A percentile compares a stretch with the other conserved stretches of the same genome.
These are phyloP conservation scores for Blastobasis adustella DNA, from an alignment of 2,888 invertebrate genomes.

Conservation along the genomic window DNA sequence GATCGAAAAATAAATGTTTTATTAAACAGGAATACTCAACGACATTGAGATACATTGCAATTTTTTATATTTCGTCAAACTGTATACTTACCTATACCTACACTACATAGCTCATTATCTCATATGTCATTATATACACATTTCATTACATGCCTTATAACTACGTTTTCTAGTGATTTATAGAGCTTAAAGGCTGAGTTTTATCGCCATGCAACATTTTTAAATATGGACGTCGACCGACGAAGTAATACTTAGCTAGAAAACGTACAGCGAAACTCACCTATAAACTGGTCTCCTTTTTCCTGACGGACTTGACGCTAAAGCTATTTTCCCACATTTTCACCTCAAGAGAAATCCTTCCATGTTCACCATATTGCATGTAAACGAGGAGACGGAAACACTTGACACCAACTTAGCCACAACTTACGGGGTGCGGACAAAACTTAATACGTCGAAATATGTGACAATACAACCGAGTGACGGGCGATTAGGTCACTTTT, in stretches of 20 bases:
- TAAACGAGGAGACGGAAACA: constrained; percentile 30
- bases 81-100: too few species aligned
- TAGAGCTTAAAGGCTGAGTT: neutral
- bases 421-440: neutral
- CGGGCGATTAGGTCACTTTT: too few species aligned
- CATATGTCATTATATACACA: too few species aligned
- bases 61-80: too few species aligned
- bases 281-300: constrained; percentile 56
- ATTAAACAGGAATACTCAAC: too few species aligned
- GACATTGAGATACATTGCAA: too few species aligned
- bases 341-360: constrained; percentile 38
- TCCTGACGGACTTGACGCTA: constrained; percentile 64
- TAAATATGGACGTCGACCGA: too few species aligned
- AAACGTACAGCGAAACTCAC: constrained; percentile 26
- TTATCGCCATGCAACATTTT: constrained; percentile 7
- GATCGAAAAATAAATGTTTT: too few species aligned
- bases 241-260: too few species aligned
- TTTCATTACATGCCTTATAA: too few species aligned
- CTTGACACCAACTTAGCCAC: constrained; percentile 28
- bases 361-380: constrained; percentile 34
- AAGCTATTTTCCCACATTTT: constrained; percentile 63
- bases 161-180: too few species aligned
- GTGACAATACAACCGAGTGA: neutral
- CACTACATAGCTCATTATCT: too few species aligned
- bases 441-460: constrained; percentile 25